phyloP scores from a whole-genome alignment of 2,888 invertebrate species.

The Oasisia sp. region DNA sequence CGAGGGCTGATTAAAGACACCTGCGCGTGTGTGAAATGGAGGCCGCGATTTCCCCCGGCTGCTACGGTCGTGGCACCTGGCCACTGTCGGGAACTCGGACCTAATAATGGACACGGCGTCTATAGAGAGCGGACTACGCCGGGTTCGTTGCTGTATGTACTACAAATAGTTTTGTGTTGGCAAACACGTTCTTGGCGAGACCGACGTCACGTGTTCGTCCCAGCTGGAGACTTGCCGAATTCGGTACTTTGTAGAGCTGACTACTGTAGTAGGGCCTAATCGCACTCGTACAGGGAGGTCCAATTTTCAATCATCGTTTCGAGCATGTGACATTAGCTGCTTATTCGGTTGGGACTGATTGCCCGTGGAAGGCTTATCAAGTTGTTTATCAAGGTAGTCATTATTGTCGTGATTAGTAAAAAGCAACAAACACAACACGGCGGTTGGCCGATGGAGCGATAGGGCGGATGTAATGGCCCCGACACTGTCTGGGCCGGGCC shows the following conservation, averaged over 20 bases:
- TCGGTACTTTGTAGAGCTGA: background rate
- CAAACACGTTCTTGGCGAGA: conserved; percentile 9
- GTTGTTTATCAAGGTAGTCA: background rate
- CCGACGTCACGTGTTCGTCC: background rate
- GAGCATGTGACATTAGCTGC: background rate
- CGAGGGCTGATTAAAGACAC: too few relatives aligned
- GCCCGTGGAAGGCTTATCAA: background rate
- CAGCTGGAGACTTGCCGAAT: background rate
- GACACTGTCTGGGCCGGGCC: background rate
- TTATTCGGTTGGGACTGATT: background rate
- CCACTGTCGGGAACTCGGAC: background rate
- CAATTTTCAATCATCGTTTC: background rate
- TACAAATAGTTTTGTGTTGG: background rate
- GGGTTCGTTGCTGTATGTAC: background rate
- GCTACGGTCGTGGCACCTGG: too few relatives aligned
- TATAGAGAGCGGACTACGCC: background rate
- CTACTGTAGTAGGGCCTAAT: background rate
- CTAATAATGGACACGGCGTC: background rate
- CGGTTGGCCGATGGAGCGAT: background rate
- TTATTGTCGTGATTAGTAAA: background rate
- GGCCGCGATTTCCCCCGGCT: too few relatives aligned
- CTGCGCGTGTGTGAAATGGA: too few relatives aligned
- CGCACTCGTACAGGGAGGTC: background rate
- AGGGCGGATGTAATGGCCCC: background rate
- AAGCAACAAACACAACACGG: background rate